Base-by-base conservation (phyloP, 2,888 invertebrate species). In the Linyphia triangularis region DNA sequence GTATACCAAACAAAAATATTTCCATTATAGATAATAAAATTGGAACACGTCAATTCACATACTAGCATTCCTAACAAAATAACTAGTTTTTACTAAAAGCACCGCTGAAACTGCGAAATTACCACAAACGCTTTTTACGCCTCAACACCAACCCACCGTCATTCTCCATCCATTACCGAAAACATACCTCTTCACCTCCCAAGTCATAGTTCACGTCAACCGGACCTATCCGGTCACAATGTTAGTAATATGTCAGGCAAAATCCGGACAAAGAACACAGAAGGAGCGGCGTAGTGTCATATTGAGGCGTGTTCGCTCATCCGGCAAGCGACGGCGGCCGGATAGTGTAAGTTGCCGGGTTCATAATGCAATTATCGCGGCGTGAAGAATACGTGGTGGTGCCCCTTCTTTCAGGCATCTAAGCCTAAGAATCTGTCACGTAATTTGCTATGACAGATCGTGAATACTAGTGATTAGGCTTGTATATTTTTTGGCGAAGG, bases 301-400 rank as follows among this genome's bases (percentile, higher is more conserved):
- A 57, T 57, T 26, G 59, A 81, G 24, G 59, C 59, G 69, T 33
- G 70, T 9, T 33, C 69, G 69, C 37, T 65, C 81, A 70, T 26
- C 81, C 70, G 79, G 24, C n/a, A 28, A 9, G 16, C 28, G 22
- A 59, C 28, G 61, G 33, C 37, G 61, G 77, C 37, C 63, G 77
- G 33, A 59, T 59, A 61, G 22, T 59, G 59, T 26, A 33, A 63
- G 26, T 77, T 37, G 61, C 61, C 61, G 77, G 77, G 40, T 63
- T 77, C 77, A 59, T 77, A 77, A 77, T 77, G 77, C 61, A 77
- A 77, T 77, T 77, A 77, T 37, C 30, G 30, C 22, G 57, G 30
- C 57, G 33, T 26, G 33, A 59, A 59, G 77, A 63, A 37, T 37
- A 30, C 61, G 61, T 33, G 16, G n/a, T 43, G 70, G 24, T 28